Conservation (phyloP, 2,888 invertebrate species). For the Phyto melanocephala region DNA sequence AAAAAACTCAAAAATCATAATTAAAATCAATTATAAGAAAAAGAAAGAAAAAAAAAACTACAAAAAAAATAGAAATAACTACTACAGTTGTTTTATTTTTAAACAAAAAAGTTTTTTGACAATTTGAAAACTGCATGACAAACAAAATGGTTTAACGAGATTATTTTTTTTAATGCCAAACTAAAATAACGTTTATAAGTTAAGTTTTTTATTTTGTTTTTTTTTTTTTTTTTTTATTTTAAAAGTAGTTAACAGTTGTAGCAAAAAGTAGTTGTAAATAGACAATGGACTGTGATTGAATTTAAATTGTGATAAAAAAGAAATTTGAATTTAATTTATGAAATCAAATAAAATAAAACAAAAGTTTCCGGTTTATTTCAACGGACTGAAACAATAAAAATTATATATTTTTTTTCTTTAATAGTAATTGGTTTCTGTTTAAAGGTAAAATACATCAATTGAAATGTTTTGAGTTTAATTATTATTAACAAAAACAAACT, state of each 20-base stretch:
- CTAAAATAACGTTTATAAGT: conserved; percentile 39
- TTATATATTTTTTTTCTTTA: conserved; percentile 33
- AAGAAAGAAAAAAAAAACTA: conserved; percentile 22
- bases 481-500: conserved; percentile 67
- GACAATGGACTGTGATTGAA: conserved; percentile 60
- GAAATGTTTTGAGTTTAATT: conserved; percentile 58
- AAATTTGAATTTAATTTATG: conserved; percentile 37
- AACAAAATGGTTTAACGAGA: conserved; percentile 36
- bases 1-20: background rate
- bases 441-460: conserved; percentile 64
- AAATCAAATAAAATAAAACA: conserved; percentile 54
- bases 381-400: conserved; percentile 54
- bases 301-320: conserved; percentile 41
- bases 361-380: conserved; percentile 35
- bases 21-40: background rate
- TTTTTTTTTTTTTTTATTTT: background rate
- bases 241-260: conserved; percentile 48
- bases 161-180: conserved; percentile 40
- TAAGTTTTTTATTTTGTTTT: background rate
- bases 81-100: conserved; percentile 44
- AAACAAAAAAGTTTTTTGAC: conserved; percentile 24
- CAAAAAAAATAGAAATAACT: conserved; percentile 43
- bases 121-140: conserved; percentile 54
- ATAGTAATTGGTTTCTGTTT: conserved; percentile 45
- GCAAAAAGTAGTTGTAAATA: conserved; percentile 55